Evolutionary conservation across 2,113 vertebrate genomes (phyloP), one percentile per base, ranked within the genome.

Genomic region (Lagopus leucura): DNA sequence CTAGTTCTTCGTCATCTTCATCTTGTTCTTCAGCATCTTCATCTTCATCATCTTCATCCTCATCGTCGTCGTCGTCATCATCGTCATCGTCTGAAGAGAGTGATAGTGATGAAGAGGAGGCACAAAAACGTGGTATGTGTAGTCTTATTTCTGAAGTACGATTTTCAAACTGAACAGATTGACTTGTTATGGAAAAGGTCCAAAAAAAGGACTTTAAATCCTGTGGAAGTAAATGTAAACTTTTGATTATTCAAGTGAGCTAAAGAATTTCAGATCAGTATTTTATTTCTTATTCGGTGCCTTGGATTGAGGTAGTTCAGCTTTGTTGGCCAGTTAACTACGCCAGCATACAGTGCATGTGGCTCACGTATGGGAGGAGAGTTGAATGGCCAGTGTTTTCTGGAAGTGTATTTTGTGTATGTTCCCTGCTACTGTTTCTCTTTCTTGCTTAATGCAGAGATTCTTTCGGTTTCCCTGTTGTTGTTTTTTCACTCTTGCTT

Each of bases 11-110:
- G 10, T 98, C 98, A 3, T 98, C 98, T 47, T 98, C 98, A 65
- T 98, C 98, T 89, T 98, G 98, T 96, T 98, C 98, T 92, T 98
- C 98, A 88, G 97, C 97, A 65, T 98, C 98, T 1, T 98, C 98
- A 1, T 98, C 98, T 0, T 98, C 98, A 0, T 98, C 98, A 0
- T 98, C 98, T 0, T 98, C 98, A 0, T 98, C 99, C 0, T 99
- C 99, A 0, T 99, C 99, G 0, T 99, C 99, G 0, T 99, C 99
- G 0, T 99, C 99, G 0, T 99, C 99, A 0, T 99, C 99, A 2
- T 99, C 99, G 0, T 99, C 99, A 4, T 99, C 99, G 3, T 99
- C 99, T 63, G 99, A 99, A 94, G 98, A 98, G 91, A 99, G 98
- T 88, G 99, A 99, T 93, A 99, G 98, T 83, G 99, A 99, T 91